phyloP scores from a whole-genome alignment of 2,888 invertebrate species.

The Thereva nobilitata region DNA sequence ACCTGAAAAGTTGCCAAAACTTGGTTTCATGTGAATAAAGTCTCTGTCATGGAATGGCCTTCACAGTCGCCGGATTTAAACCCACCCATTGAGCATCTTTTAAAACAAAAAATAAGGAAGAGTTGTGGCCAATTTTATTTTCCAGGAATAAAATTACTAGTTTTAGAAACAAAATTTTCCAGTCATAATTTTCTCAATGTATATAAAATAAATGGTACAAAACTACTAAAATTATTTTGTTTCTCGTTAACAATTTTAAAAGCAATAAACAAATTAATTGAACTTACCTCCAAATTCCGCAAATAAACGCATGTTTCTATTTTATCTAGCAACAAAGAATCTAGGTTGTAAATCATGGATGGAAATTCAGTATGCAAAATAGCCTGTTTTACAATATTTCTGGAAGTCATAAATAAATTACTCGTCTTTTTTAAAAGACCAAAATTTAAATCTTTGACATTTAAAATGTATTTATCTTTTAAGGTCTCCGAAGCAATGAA shows the following conservation, averaged over 20 bases:
- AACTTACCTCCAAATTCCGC: constrained; percentile 65
- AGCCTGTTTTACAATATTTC: constrained; percentile 67
- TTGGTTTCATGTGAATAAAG: no score
- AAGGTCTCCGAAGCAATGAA: constrained; percentile 53
- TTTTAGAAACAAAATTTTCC: no score
- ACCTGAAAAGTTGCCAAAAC: no score
- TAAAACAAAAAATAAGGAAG: no score
- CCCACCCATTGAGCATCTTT: no score
- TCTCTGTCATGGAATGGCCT: no score
- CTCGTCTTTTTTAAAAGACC: constrained; percentile 49
- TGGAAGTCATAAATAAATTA: constrained; percentile 66
- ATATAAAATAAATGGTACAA: background rate
- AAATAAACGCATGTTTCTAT: constrained; percentile 72
- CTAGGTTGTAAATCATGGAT: constrained; percentile 65
- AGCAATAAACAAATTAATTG: background rate
- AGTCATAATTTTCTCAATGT: no score
- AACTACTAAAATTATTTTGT: background rate
- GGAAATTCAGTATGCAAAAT: constrained; percentile 65
- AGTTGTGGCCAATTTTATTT: no score
- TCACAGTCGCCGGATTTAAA: no score
- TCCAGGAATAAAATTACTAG: no score
- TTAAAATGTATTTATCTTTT: constrained; percentile 43
- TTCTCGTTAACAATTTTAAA: background rate
- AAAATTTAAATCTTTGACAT: background rate
- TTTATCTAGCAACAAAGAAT: constrained; percentile 68